phyloP scores from a whole-genome alignment of 2,888 invertebrate species.

The Ceramica pisi region DNA sequence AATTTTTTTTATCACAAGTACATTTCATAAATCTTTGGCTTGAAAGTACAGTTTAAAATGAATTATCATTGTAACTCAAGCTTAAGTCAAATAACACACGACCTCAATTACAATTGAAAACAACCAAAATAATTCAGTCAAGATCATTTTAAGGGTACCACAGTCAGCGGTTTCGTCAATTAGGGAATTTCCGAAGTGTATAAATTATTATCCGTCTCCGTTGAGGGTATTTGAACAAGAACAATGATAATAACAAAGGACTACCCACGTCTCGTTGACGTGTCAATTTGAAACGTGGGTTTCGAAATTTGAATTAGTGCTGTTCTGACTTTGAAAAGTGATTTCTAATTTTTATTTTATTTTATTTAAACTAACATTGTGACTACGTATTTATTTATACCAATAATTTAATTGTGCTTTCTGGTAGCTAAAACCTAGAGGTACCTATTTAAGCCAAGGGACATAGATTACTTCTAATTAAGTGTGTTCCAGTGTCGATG shows the following conservation, averaged over 20 bases:
- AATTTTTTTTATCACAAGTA: too few relatives aligned
- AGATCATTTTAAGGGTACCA: slow-evolving; percentile 22
- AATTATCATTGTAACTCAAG: too few relatives aligned
- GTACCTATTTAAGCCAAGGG: too few relatives aligned
- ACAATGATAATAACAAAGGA: slow-evolving; percentile 31
- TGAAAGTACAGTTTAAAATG: too few relatives aligned
- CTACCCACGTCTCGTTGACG: slow-evolving; percentile 33
- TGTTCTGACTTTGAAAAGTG: slow-evolving; percentile 7
- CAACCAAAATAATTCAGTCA: slow-evolving; percentile 24
- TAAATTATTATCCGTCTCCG: slow-evolving; percentile 46
- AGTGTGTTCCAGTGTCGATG: too few relatives aligned
- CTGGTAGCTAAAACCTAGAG: too few relatives aligned
- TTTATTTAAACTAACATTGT: too few relatives aligned
- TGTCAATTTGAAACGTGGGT: slow-evolving; percentile 23
- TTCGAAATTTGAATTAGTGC: slow-evolving; percentile 16
- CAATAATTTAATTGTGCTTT: too few relatives aligned
- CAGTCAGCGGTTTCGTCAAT: slow-evolving; percentile 44
- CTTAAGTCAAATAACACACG: not conserved
- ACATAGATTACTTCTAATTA: too few relatives aligned
- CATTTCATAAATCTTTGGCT: not conserved
- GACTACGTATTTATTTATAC: too few relatives aligned
- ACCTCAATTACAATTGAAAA: not conserved
- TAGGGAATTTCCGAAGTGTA: slow-evolving; percentile 43
- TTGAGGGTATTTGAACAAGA: slow-evolving; percentile 32
- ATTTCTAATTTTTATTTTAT: not conserved